Base-by-base conservation (phyloP, 2,888 invertebrate species). In the Bombylius discolor region DNA sequence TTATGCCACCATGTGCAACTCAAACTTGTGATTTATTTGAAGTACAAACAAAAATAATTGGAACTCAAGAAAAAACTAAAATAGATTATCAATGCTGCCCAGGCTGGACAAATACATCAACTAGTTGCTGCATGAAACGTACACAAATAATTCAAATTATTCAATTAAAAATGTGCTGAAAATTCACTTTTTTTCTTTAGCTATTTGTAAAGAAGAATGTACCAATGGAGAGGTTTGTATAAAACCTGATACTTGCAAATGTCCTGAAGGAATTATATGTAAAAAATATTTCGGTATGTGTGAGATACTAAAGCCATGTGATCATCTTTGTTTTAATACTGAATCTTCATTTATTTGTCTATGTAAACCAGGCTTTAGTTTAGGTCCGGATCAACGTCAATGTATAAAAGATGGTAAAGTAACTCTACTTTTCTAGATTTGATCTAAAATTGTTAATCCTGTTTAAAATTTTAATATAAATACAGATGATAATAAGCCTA, bases 401-500 rank as follows among this genome's bases (percentile, higher is more conserved):
- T 42, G 39, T 11, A 23, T 23, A 23, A 23, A 23, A 23, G 23
- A 23, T 23, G 23, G 23, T 23, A 23, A 23, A 23, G 23, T 23
- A 23, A 23, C 3, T 23, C 23, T 23, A 23, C 23, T 23, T 23
- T 23, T 23, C 23, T 23, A 23, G 23, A 23, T 23, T 23, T 23
- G 1, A 23, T 23, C 23, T 23, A 23, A 23, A 23, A 23, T 23
- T 23, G 23, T 23, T 23, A 23, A 23, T 23, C 3, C 23, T 23
- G 23, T 23, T 3, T 23, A 23, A 23, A 23, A 23, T 23, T 23
- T 23, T 23, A 3, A 23, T 23, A 23, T 5, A 32, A 4, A 32
- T 23, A 67, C 65, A 62, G 60, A 67, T 53, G 36, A n/a, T 58
- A 78, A 77, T 56, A 79, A 79, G 52, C 80, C 80, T n/a, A 77